Base-by-base conservation (phyloP, 2,113 vertebrate genomes). In the Panthera uncia region DNA sequence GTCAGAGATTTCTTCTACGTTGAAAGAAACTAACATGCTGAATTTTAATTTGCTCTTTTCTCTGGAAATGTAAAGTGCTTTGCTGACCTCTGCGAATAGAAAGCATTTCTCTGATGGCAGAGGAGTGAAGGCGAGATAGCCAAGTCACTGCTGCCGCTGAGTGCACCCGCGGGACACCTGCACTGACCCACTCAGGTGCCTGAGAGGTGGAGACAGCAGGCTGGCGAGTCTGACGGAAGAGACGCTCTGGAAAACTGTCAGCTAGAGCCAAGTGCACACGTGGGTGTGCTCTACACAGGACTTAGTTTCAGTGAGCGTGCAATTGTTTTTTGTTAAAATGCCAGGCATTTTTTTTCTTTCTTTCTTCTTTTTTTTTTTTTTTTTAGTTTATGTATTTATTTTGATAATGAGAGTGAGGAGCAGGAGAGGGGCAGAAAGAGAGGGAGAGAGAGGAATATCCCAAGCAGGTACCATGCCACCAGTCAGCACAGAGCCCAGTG, bases 21-120 rank as follows among this genome's bases (percentile, higher is more conserved):
- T 76, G 55, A 76, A 92, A 81, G 88, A 88, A 80, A 96, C 23
- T 69, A 94, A 23, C 41, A 61, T 4, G n/a, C 7, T 84, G 61
- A 25, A 94, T 88, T 94, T 83, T 83, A 80, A 91, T 38, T 48
- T 7, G 92, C 27, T 31, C 55, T 87, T 94, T 87, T 48, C 27
- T 81, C 16, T 31, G 31, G 83, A 69, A 84, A 41, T 18, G 11
- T 48, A 41, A 71, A 93, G 90, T 25, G 15, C 27, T 83, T 95
- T 80, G 19, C 16, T 87, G 74, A 73, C 41, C 73, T 68, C 18
- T 31, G 68, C 52, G 68, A 90, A 74, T 45, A 52, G 4, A 81
- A 87, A 87, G 15, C 41, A 36, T 2, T 90, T 38, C 23, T 91
- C 9, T 31, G 66, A 61, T 41, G 36, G 48, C 13, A 63, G 78